Base-by-base conservation (phyloP, 2,113 vertebrate genomes). In the Falcunculus frontatus region DNA sequence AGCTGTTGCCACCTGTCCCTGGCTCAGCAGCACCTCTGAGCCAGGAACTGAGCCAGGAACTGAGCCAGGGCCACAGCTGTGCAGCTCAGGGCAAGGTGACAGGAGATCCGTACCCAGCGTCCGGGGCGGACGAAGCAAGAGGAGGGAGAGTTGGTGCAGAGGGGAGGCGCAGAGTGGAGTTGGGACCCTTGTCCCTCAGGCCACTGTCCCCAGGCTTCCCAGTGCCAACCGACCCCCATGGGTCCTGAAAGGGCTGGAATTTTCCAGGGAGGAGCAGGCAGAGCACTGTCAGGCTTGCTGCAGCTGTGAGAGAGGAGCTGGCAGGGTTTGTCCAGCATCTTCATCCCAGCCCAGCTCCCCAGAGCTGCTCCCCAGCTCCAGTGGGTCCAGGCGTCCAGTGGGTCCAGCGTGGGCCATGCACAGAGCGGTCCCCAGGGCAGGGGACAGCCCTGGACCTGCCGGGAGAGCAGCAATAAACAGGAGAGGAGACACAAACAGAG, bases 111-210 rank as follows among this genome's bases (percentile, higher is more conserved):
- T 29, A 26, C 41, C 62, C 86, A 84, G 88, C 3, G 3, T 20
- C 44, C 0, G 0, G 27, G 13, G 29, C 0, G 0, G 39, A 16
- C 0, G 0, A 69, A 46, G 70, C n/a, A 41, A 49, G 29, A 78
- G 77, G 37, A 75, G 33, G 35, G 35, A 53, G n/a, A 56, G 47
- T 14, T 75, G 75, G 59, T 23, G 46, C 62, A 57, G 46, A 72
- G 62, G 19, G 42, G 41, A 79, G 49, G 49, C 0, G 0, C 32
- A 53, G 75, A 73, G 62, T 2, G 4, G 75, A 76, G 49, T 0
- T 2, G 13, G 32, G 16, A 50, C 9, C 46, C 26, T 25, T 0
- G 29, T 81, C 19, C 50, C 55, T 33, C 29, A 9, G 14, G 42
- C 49, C 63, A 63, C 42, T 0, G 32, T 63, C n/a, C 46, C 35